Percentiles rank a stretch among this genome's conserved stretches.
These are phyloP conservation scores for Cyclina sinensis DNA, from an alignment of 1,140 invertebrate species.

Conservation along the genomic window DNA sequence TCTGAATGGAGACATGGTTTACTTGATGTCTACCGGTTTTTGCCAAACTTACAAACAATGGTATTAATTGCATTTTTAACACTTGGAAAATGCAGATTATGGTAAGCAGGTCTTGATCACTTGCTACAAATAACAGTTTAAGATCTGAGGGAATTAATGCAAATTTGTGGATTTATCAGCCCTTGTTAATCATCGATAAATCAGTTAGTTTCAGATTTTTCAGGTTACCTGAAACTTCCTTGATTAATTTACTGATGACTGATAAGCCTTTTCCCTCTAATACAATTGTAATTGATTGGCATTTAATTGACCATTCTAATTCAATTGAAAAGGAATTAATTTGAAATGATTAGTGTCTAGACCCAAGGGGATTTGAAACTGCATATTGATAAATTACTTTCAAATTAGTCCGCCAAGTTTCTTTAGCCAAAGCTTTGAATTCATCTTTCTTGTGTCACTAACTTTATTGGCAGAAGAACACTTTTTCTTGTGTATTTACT, in stretches of 20 bases:
- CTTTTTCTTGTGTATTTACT: neutral
- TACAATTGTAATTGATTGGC: constrained; percentile 38
- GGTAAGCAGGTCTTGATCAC: constrained; percentile 19
- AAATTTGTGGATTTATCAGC: neutral
- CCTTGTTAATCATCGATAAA: constrained; percentile 37
- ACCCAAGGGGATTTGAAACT: constrained; percentile 26
- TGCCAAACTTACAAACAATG: constrained; percentile 43
- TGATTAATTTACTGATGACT: constrained; percentile 38
- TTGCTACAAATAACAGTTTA: neutral
- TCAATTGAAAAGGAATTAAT: constrained; percentile 67
- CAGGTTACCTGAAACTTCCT: neutral
- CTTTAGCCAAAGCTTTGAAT: neutral
- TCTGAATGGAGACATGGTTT: neutral
- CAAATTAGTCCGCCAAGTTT: neutral
- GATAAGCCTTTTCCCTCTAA: constrained; percentile 1
- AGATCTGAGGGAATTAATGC: constrained; percentile 33
- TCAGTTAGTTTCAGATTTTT: constrained; percentile 38
- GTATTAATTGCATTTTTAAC: constrained; percentile 2
- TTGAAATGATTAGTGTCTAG: constrained; percentile 52
- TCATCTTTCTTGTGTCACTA: neutral
- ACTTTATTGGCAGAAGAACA: neutral
- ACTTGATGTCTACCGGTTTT: constrained; percentile 34
- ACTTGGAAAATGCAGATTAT: neutral
- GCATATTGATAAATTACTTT: constrained; percentile 38
- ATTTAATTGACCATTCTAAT: constrained; percentile 64